A percentile compares a stretch with the other conserved stretches of the same genome.
phyloP scores from a whole-genome alignment of 2,888 invertebrate genomes.

The Oscheius myriophilus region DNA sequence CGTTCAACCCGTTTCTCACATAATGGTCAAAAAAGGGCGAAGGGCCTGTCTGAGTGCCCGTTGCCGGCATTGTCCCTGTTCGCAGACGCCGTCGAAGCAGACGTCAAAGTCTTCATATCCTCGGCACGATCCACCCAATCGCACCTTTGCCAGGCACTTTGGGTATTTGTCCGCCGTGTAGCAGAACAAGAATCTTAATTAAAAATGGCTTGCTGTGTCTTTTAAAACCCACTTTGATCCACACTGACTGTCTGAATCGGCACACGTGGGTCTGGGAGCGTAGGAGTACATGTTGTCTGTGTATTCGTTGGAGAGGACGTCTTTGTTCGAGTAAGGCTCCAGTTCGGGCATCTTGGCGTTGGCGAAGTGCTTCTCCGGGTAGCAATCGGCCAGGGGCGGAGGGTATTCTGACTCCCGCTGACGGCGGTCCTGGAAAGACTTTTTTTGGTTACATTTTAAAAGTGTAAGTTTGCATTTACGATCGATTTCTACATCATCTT shows the following conservation, averaged over 20 bases:
- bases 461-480: no score
- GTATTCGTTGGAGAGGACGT: constrained; percentile 49
- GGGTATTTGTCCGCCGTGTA: constrained; percentile 40
- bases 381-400: constrained; percentile 11
- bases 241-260: constrained; percentile 1
- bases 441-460: no score
- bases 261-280: constrained; percentile 42
- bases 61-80: constrained; percentile 14
- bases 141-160: constrained; percentile 51
- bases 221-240: constrained; percentile 2
- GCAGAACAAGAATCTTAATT: constrained; percentile 52
- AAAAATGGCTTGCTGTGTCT: not conserved
- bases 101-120: constrained; percentile 46
- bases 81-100: constrained; percentile 26
- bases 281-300: constrained; percentile 53
- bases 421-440: not conserved
- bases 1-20: constrained; percentile 2
- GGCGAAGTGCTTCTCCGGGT: constrained; percentile 17
- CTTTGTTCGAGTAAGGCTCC: constrained; percentile 40
- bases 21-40: not conserved
- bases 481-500: no score
- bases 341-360: constrained; percentile 12
- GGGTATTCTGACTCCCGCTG: constrained; percentile 19
- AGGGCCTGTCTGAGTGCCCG: constrained; percentile 1
- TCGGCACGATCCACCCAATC: constrained; percentile 49